Evolutionary conservation across 2,113 vertebrate species (phyloP).

Genomic region (Macrotus californicus): DNA sequence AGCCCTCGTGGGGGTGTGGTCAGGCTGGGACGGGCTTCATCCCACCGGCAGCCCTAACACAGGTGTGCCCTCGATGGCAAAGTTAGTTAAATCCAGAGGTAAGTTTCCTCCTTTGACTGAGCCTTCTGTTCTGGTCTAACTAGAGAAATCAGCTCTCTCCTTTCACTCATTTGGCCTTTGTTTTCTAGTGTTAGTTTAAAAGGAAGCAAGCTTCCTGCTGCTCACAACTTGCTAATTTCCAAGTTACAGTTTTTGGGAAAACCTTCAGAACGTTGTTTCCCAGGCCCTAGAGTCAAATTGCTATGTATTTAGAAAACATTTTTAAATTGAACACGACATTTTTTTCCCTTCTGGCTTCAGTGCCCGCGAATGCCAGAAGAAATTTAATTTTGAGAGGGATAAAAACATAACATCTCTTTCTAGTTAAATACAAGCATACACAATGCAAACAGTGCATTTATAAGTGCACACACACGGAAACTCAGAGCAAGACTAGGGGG

Average conservation of each 20-base stretch:
- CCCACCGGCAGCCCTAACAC: rapidly evolving
- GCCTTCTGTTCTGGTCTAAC: neutral
- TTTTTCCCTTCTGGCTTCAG: slow-evolving; percentile 32
- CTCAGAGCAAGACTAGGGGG: neutral
- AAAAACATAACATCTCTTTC: slow-evolving; percentile 60
- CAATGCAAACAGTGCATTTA: slow-evolving; percentile 13
- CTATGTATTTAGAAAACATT: slow-evolving; percentile 5
- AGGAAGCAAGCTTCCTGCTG: neutral
- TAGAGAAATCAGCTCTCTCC: neutral
- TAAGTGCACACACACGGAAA: rapidly evolving
- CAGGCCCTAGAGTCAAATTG: neutral
- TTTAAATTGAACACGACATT: slow-evolving; percentile 44
- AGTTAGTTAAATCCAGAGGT: neutral
- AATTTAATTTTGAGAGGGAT: slow-evolving; percentile 59
- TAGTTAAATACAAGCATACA: slow-evolving; percentile 43
- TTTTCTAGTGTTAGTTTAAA: neutral
- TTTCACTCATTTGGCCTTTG: neutral
- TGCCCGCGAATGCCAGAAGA: slow-evolving; percentile 44
- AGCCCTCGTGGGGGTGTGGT: neutral
- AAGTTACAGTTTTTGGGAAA: neutral
- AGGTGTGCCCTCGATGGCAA: rapidly evolving
- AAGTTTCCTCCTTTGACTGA: neutral
- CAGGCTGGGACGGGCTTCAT: neutral
- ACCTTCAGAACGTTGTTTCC: neutral
- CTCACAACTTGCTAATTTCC: neutral